Conservation (phyloP, 2,797 vertebrate species). For the Muscicapa comitata region DNA sequence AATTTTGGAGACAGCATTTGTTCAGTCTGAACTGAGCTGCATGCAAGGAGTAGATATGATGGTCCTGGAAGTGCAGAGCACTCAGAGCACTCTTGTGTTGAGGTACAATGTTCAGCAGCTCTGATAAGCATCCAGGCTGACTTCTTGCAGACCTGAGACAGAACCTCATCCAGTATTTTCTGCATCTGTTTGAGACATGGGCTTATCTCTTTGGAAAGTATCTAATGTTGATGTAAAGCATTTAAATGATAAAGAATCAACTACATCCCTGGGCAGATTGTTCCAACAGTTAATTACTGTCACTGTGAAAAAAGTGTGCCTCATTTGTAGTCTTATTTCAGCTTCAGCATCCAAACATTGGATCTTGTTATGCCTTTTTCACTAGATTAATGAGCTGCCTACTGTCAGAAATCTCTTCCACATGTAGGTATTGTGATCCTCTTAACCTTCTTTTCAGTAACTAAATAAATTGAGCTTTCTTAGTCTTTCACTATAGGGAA, state of each 20-base stretch:
- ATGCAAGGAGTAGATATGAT: fast-evolving
- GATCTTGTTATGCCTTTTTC: conserved; percentile 54
- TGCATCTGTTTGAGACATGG: neutral
- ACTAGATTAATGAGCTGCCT: conserved; percentile 66
- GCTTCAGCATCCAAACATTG: conserved; percentile 40
- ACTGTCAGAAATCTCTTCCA: conserved; percentile 68
- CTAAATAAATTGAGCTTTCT: conserved; percentile 63
- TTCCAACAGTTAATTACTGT: conserved; percentile 50
- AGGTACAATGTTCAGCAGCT: neutral
- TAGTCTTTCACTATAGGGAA: conserved; percentile 43
- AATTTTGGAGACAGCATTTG: fast-evolving
- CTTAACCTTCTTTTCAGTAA: conserved; percentile 64
- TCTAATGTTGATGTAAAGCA: conserved; percentile 40
- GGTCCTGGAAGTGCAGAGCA: neutral
- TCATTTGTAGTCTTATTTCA: conserved; percentile 53
- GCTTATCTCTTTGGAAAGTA: conserved; percentile 43
- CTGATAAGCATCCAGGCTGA: conserved; percentile 5
- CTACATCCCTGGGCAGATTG: conserved; percentile 31
- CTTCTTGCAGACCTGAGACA: neutral
- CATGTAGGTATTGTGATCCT: conserved; percentile 63
- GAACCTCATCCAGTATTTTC: conserved; percentile 7
- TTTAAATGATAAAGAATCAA: conserved; percentile 62
- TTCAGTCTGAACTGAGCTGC: neutral
- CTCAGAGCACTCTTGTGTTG: neutral
- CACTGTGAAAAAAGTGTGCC: conserved; percentile 29